Evolutionary conservation across 2,888 invertebrate species (phyloP).

Genomic region (Lagria hirta): DNA sequence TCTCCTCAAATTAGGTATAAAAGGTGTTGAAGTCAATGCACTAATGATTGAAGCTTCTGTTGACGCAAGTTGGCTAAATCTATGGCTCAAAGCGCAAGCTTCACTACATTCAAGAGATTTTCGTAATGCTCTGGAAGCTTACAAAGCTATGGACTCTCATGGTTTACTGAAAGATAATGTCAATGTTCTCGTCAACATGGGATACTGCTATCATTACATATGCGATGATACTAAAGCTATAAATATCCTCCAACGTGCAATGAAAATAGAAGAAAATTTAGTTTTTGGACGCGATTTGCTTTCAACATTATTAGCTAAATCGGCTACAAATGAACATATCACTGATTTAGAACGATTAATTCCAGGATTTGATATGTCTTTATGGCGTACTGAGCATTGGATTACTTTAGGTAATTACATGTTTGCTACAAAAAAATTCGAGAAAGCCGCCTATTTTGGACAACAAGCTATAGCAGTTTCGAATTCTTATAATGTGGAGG

Average conservation of each 20-base stretch:
- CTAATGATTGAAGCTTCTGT: conserved; percentile 62
- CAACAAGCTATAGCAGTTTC: conserved; percentile 67
- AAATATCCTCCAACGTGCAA: conserved; percentile 55
- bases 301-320: conserved; percentile 43
- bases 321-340: conserved; percentile 44
- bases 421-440: conserved; percentile 64
- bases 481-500: conserved; percentile 66
- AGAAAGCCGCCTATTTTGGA: conserved; percentile 71
- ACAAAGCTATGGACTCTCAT: conserved; percentile 67
- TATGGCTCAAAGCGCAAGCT: conserved; percentile 66
- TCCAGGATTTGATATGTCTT: conserved; percentile 40
- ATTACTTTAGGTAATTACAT: conserved; percentile 74
- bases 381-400: conserved; percentile 66
- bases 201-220: conserved; percentile 70
- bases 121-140: conserved; percentile 65
- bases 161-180: conserved; percentile 68
- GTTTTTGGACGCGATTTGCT: conserved; percentile 44
- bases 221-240: conserved; percentile 71
- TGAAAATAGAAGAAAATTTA: conserved; percentile 43
- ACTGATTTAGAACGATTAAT: conserved; percentile 43
- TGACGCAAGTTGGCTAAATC: conserved; percentile 60
- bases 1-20: conserved; percentile 66
- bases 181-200: conserved; percentile 67
- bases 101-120: conserved; percentile 69
- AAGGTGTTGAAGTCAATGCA: conserved; percentile 72